These are phyloP conservation scores for Paramormyrops hopkinsi DNA, from an alignment of 2,797 vertebrate species.

Conservation along the genomic window DNA sequence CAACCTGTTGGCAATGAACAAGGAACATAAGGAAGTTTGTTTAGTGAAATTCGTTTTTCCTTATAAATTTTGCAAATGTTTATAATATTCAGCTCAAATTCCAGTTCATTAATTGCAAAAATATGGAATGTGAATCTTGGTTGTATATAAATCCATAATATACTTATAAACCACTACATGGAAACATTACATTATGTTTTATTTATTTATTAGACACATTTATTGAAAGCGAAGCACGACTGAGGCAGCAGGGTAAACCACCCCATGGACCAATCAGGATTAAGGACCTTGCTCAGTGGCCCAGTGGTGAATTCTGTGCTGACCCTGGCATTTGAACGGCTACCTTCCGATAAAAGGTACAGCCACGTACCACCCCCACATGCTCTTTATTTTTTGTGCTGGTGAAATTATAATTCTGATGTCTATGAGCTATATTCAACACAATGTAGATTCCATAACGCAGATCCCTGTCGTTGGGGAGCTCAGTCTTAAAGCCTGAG, in stretches of 20 bases:
- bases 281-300: not conserved
- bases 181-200: not conserved
- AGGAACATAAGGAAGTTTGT: not conserved
- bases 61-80: not conserved
- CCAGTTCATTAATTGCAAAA: not conserved
- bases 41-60: not conserved
- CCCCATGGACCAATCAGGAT: not conserved
- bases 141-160: not conserved
- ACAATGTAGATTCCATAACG: not conserved
- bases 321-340: not conserved
- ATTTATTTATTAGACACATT: not conserved
- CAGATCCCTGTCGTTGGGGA: not conserved
- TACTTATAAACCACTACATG: not conserved
- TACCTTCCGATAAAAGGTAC: not conserved
- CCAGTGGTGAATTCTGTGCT: not conserved
- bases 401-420: not conserved
- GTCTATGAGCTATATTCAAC: not conserved
- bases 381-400: not conserved
- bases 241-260: not conserved
- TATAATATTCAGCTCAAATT: not conserved
- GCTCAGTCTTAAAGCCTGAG: not conserved
- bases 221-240: not conserved
- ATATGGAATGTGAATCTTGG: not conserved
- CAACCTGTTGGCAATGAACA: conserved; percentile 52
- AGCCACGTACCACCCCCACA: not conserved